Conservation (phyloP, 2,113 vertebrate species). For the Rhabdomys dilectus region DNA sequence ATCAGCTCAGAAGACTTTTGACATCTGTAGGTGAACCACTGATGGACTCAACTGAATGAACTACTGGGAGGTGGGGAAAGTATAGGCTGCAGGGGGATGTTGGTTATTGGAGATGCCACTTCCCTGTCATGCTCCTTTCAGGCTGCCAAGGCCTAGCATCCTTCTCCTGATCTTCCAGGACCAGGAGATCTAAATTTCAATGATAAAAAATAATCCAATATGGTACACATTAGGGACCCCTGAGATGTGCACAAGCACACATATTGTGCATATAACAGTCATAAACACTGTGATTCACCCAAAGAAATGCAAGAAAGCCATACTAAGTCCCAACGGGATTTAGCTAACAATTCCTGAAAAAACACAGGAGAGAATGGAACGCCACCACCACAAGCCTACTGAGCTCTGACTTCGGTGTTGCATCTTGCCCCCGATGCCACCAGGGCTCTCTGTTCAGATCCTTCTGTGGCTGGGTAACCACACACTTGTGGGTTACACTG, state of each 20-base stretch:
- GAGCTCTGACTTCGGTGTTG: rapidly evolving
- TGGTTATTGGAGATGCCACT: no score
- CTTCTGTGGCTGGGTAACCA: no score
- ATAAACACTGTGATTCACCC: rapidly evolving
- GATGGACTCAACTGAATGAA: not conserved
- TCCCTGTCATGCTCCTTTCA: not conserved
- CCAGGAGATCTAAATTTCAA: not conserved
- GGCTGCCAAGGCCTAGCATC: not conserved
- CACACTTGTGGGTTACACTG: no score
- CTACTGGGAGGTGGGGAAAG: no score
- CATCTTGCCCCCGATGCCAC: not conserved
- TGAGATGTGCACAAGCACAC: rapidly evolving
- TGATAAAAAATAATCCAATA: not conserved
- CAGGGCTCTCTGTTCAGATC: not conserved
- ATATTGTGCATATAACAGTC: rapidly evolving
- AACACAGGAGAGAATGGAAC: no score
- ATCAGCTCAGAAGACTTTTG: not conserved
- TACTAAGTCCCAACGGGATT: not conserved
- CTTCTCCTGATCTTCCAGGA: not conserved
- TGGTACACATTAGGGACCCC: rapidly evolving
- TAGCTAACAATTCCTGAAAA: not conserved
- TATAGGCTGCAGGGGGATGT: no score
- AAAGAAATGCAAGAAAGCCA: not conserved
- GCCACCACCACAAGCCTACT: not conserved
- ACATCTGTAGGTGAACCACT: not conserved